Evolutionary conservation across 1,140 invertebrate genomes (phyloP), one percentile per base, ranked within the genome.

Genomic region (Pseudomyrmex dendroicus): DNA sequence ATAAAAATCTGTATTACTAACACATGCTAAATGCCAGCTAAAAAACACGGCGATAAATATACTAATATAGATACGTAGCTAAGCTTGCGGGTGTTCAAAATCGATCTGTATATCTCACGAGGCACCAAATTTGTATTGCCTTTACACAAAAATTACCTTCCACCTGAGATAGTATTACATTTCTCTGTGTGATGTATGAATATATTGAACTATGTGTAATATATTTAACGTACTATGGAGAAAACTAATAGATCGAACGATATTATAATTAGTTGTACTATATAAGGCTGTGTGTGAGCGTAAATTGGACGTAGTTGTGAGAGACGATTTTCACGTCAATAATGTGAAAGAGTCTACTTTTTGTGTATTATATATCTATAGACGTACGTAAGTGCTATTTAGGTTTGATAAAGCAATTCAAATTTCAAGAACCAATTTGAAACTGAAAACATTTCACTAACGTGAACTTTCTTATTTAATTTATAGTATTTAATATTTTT

Each of bases 1-100:
- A 35, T 35, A 35, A 35, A 35, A 52, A 63, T 76, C 4, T 35
- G 35, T 77, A 80, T 80, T 35, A 61, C 76, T 80, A 80, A 80
- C 76, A 80, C 76, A 80, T 80, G 76, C 76, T 48, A 80, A 35
- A 35, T 35, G 35, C 57, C 76, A 80, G 66, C 76, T 80, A 80
- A 70, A 35, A 70, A 72, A 77, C 74, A 68, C 66, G 76, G 66
- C 76, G 54, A 80, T 70, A 50, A 35, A 35, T 13, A 72, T 72
- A 44, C 76, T 80, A 80, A 80, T 22, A 72, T 22, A 72, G 15
- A 78, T 80, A 70, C 10, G 66, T 72, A 70, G 76, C 66, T 80
- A 80, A 80, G 66, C 76, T 78, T 78, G 76, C 66, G 72, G 61
- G 68, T 80, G 48, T 80, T 46, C 35, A 35, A 72, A 80, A 80